A percentile compares a stretch with the other conserved stretches of the same genome.
Conservation (phyloP, 35 echinoderm and acorn worm species). For the Ophiothrix spiculata region DNA sequence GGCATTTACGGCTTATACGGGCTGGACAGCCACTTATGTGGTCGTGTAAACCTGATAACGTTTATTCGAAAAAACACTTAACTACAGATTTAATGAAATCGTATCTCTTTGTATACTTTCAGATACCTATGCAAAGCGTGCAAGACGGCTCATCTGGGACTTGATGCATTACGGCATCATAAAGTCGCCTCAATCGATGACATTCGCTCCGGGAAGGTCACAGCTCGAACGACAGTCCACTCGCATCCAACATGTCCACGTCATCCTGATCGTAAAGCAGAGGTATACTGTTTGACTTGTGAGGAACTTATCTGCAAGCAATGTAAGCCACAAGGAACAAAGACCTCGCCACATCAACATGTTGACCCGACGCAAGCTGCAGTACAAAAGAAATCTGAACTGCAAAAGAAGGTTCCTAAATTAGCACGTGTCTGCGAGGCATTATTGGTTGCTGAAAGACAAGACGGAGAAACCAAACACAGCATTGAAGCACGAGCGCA, state of each 20-base stretch:
- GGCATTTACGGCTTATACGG: too few species aligned
- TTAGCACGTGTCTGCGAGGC: neutral
- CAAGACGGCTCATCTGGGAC: neutral
- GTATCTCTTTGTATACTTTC: too few species aligned
- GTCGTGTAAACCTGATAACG: too few species aligned
- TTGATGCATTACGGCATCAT: slow-evolving; percentile 5
- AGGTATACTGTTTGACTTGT: neutral
- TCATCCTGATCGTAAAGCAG: neutral
- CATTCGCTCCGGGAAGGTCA: neutral
- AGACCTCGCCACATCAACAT: neutral
- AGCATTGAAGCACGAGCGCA: neutral
- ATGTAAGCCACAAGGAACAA: neutral
- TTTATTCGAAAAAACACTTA: too few species aligned
- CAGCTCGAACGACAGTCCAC: neutral
- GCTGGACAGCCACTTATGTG: too few species aligned
- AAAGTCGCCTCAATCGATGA: neutral
- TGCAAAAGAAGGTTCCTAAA: neutral
- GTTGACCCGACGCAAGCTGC: neutral
- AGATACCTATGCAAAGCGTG: neutral
- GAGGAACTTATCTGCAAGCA: neutral
- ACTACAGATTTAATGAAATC: too few species aligned
- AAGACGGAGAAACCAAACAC: neutral
- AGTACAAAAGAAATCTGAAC: neutral
- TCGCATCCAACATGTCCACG: neutral
- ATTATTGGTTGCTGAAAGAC: neutral